These are phyloP conservation scores for Halisarca cf. caerulea DNA, from an alignment of 37 sponge, comb jelly and placozoan species.

Conservation along the genomic window DNA sequence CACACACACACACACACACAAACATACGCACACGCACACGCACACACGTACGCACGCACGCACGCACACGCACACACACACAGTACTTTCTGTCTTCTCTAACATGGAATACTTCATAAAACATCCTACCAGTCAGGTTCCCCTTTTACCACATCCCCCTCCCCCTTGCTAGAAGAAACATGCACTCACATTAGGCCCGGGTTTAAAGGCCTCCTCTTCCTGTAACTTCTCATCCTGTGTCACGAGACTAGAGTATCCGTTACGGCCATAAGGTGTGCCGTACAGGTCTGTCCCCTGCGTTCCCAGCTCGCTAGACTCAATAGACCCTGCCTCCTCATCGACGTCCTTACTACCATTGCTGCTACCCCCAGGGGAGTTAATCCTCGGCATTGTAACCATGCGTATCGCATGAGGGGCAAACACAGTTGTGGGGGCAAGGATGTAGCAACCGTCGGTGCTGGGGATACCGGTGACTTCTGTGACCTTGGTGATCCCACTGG, in stretches of 20 bases:
- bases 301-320: background rate
- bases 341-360: background rate
- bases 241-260: slow-evolving; percentile 4
- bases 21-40: too few species aligned
- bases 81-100: background rate
- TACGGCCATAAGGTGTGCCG: slow-evolving; percentile 15
- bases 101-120: too few species aligned
- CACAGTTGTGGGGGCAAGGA: background rate
- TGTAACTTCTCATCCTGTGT: slow-evolving; percentile 3
- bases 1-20: too few species aligned
- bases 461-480: background rate
- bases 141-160: too few species aligned
- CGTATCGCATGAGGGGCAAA: background rate
- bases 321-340: background rate
- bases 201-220: slow-evolving; percentile 12
- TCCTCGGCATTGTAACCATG: background rate
- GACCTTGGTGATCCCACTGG: background rate
- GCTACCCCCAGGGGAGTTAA: slow-evolving; percentile 1
- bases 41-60: background rate
- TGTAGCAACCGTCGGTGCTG: background rate
- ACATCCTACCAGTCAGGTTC: too few species aligned
- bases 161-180: too few species aligned
- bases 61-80: background rate
- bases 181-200: slow-evolving; percentile 5
- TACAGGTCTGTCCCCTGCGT: background rate